Evolutionary conservation across 2,797 vertebrate species (phyloP).

Genomic region (Sebastes matsubarae): DNA sequence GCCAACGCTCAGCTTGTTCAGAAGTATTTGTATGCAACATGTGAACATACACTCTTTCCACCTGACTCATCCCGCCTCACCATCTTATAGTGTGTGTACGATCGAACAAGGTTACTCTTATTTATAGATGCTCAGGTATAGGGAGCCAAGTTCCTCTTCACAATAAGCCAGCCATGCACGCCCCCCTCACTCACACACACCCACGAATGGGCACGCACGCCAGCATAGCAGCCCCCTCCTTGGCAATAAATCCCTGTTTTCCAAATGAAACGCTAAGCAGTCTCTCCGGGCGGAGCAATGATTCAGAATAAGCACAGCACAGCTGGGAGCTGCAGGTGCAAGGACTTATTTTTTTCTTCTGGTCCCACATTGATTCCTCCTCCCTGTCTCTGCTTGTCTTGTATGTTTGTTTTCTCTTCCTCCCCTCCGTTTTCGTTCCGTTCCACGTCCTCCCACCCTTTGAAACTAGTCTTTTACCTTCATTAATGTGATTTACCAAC

Average conservation of each 20-base stretch:
- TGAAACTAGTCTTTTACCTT: slow-evolving; percentile 29
- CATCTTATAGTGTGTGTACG: slow-evolving; percentile 19
- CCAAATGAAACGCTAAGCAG: slow-evolving; percentile 73
- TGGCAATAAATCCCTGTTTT: slow-evolving; percentile 75
- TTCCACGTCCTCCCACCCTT: not conserved
- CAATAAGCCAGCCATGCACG: slow-evolving; percentile 42
- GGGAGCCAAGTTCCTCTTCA: slow-evolving; percentile 57
- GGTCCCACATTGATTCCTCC: slow-evolving; percentile 13
- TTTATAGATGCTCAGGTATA: slow-evolving; percentile 65
- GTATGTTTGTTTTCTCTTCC: not conserved
- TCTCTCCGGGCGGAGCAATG: slow-evolving; percentile 62
- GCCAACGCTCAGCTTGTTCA: not conserved
- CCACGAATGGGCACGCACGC: slow-evolving; percentile 1
- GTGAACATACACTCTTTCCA: not conserved
- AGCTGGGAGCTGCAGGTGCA: slow-evolving; percentile 73
- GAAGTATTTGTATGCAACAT: not conserved
- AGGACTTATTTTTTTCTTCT: slow-evolving; percentile 34
- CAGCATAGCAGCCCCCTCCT: slow-evolving; percentile 21
- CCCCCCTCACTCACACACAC: slow-evolving; percentile 3
- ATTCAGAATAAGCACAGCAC: slow-evolving; percentile 71
- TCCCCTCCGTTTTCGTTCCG: not conserved
- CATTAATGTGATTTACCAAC: slow-evolving; percentile 58
- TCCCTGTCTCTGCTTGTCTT: slow-evolving; percentile 9
- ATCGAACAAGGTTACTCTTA: slow-evolving; percentile 52
- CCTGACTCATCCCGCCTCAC: slow-evolving; percentile 12